A percentile compares a stretch with the other conserved stretches of the same genome.
Conservation (phyloP, 1,140 invertebrate species). For the Papilio polytes region DNA sequence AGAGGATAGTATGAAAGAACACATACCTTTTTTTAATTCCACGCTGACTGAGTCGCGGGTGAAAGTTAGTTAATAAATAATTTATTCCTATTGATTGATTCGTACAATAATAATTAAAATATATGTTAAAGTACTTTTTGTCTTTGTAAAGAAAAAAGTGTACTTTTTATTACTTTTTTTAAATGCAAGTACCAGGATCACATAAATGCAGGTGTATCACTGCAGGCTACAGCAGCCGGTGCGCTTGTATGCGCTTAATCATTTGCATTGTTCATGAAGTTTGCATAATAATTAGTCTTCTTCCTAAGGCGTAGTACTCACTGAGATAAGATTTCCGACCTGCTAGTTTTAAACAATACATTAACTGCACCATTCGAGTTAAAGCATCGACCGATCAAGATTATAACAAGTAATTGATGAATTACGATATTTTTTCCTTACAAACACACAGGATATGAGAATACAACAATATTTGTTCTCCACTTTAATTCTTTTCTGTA, state of each 20-base stretch:
- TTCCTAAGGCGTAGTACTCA: background rate
- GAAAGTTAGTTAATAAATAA: background rate
- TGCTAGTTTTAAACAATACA: background rate
- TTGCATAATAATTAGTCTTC: constrained; percentile 4
- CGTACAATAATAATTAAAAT: background rate
- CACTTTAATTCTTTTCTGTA: too few species aligned
- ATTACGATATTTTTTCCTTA: too few species aligned
- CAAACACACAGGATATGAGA: too few species aligned
- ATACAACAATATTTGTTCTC: too few species aligned
- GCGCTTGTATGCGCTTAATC: background rate
- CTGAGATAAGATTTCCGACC: constrained; percentile 8
- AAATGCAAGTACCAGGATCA: background rate
- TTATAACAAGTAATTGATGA: background rate
- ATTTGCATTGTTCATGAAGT: constrained; percentile 24
- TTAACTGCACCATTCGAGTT: background rate
- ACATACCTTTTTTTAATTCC: too few species aligned
- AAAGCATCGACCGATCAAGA: background rate
- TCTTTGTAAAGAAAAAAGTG: too few species aligned
- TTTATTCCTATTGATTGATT: background rate
- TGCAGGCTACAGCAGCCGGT: constrained; percentile 1
- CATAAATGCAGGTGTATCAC: constrained; percentile 20
- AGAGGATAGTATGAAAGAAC: too few species aligned
- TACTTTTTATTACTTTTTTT: background rate
- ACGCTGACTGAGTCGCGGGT: too few species aligned
- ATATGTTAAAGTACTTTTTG: too few species aligned